phyloP scores from a whole-genome alignment of 1,140 invertebrate species.

The Ganaspis sp. region DNA sequence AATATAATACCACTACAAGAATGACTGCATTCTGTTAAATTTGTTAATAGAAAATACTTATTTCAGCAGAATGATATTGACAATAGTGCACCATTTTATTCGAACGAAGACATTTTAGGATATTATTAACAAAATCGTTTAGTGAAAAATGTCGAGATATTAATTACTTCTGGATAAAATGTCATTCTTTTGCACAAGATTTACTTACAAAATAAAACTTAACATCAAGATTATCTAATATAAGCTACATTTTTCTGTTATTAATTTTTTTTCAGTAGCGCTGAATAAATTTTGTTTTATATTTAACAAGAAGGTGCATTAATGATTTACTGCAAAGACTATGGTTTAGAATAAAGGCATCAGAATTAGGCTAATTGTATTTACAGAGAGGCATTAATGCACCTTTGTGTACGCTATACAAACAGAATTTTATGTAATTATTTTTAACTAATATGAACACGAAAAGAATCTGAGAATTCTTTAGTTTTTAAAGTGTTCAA shows the following conservation, averaged over 20 bases:
- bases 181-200: background rate
- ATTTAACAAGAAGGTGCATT: background rate
- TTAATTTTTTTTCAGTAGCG: background rate
- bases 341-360: background rate
- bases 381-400: background rate
- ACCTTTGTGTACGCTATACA: background rate
- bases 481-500: too few relatives aligned
- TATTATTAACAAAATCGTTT: too few relatives aligned
- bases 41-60: too few relatives aligned
- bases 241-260: background rate
- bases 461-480: too few relatives aligned
- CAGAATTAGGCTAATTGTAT: background rate
- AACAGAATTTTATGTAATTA: background rate
- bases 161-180: background rate
- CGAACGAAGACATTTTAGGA: too few relatives aligned
- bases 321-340: background rate
- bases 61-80: too few relatives aligned
- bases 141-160: background rate
- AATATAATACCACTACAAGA: background rate
- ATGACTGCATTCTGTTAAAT: too few relatives aligned
- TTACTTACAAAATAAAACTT: background rate
- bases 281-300: background rate
- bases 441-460: background rate
- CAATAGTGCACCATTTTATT: too few relatives aligned
- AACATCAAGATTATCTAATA: background rate